Percentiles rank a stretch among this genome's conserved stretches.
Conservation (phyloP, 2,113 vertebrate species). For the Potamarius usumacintae region DNA sequence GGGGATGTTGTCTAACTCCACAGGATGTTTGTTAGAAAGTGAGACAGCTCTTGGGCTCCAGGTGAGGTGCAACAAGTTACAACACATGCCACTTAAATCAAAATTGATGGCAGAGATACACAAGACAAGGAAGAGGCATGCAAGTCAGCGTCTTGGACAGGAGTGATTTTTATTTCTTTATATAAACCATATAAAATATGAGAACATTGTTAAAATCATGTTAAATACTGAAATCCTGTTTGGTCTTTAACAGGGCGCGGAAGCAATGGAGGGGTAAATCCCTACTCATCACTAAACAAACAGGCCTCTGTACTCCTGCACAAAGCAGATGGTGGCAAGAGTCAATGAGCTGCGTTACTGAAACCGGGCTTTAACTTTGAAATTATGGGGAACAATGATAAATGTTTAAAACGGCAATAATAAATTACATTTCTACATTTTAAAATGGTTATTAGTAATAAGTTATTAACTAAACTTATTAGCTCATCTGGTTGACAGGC, state of each 20-base stretch:
- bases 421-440: neutral
- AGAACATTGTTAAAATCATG: constrained; percentile 58
- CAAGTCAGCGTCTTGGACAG: constrained; percentile 58
- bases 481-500: too few species aligned
- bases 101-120: constrained; percentile 58
- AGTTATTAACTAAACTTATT: neutral
- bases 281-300: constrained; percentile 45
- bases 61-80: constrained; percentile 60
- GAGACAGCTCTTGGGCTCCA: constrained; percentile 43
- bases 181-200: constrained; percentile 65
- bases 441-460: neutral
- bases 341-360: too few species aligned
- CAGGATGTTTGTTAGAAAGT: constrained; percentile 55
- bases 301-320: neutral
- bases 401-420: neutral
- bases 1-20: constrained; percentile 35
- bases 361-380: neutral
- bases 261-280: constrained; percentile 49
- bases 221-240: constrained; percentile 49
- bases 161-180: constrained; percentile 60
- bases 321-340: neutral
- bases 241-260: constrained; percentile 43
- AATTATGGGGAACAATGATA: neutral
- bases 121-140: constrained; percentile 57
- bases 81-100: constrained; percentile 64